Evolutionary conservation across 2,888 invertebrate species (phyloP), one percentile per base, ranked within the genome.

Genomic region (Watsonalla cultraria): DNA sequence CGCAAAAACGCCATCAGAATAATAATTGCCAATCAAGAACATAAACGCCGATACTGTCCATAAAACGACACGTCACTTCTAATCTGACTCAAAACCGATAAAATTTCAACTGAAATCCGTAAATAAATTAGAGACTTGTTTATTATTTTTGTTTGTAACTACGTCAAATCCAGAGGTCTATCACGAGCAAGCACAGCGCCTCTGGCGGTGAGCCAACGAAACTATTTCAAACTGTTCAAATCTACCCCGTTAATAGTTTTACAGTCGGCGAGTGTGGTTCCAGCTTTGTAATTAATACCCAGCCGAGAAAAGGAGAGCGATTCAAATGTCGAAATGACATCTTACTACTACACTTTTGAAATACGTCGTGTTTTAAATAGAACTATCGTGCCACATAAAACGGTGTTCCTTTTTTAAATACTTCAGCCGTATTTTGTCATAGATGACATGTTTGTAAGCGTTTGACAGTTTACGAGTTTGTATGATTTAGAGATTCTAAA

Each of bases 71-170:
- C 68, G 71, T 72, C 75, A 70, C 69, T 80, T 75, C 77, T 78
- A 78, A 80, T 78, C 75, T 78, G 73, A 78, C 74, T 72, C 57
- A 74, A 80, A 71, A 72, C 76, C 79, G 79, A 85, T 86, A 84
- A 86, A 86, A 83, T 77, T 76, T 70, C 57, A 59, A 55, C 59
- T 54, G 61, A 63, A 60, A 62, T 72, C 70, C 66, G 72, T 74
- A 78, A 78, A 73, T 72, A 70, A 78, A 81, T 76, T 76, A 72
- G 72, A 80, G 24, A 74, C 70, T 77, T 84, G 77, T 83, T 84
- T 84, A 82, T 82, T 86, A 80, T 84, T 86, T 85, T 84, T 86
- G 84, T 86, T 86, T 86, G 82, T 81, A 78, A 70, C 75, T 73
- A 69, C 78, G 87, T 86, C 87, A 84, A 79, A 82, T 64, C 79